A percentile compares a stretch with the other conserved stretches of the same genome.
phyloP scores from a whole-genome alignment of 2,888 invertebrate genomes.

The Pecten maximus region DNA sequence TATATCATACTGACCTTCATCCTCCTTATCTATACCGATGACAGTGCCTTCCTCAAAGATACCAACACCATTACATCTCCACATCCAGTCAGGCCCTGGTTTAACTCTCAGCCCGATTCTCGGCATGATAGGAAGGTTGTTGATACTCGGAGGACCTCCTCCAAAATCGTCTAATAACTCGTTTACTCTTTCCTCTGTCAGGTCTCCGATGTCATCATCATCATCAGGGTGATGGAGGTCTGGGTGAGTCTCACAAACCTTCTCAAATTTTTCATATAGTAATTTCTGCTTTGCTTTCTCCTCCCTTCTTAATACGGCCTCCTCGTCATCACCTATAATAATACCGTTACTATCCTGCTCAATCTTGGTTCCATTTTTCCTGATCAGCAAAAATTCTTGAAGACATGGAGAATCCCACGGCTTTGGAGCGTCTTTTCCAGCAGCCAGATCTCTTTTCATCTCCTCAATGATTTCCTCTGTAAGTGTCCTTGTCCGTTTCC shows the following conservation, averaged over 20 bases:
- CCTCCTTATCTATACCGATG: conserved; percentile 38
- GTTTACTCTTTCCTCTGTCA: conserved; percentile 51
- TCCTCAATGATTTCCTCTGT: neutral
- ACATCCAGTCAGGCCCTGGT: conserved; percentile 55
- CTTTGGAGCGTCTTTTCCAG: conserved; percentile 8
- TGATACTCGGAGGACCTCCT: conserved; percentile 47
- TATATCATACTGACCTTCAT: conserved; percentile 21
- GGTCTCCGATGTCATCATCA: conserved; percentile 47
- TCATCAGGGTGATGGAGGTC: neutral
- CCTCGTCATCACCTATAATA: neutral
- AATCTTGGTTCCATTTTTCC: neutral
- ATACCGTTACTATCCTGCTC: neutral
- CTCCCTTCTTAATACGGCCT: neutral
- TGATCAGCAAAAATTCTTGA: neutral
- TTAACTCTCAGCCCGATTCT: conserved; percentile 40
- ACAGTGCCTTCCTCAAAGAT: conserved; percentile 38
- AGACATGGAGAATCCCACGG: conserved; percentile 4
- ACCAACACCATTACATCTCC: conserved; percentile 50
- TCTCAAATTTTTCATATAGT: neutral
- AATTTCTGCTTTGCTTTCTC: neutral
- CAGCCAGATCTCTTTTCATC: neutral
- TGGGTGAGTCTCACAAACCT: neutral
- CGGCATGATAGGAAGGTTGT: conserved; percentile 51
- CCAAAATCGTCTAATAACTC: conserved; percentile 52
- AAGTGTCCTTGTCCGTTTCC: neutral